Evolutionary conservation across 2,888 invertebrate genomes (phyloP), one percentile per base, ranked within the genome.

Genomic region (Diaphora mendica): DNA sequence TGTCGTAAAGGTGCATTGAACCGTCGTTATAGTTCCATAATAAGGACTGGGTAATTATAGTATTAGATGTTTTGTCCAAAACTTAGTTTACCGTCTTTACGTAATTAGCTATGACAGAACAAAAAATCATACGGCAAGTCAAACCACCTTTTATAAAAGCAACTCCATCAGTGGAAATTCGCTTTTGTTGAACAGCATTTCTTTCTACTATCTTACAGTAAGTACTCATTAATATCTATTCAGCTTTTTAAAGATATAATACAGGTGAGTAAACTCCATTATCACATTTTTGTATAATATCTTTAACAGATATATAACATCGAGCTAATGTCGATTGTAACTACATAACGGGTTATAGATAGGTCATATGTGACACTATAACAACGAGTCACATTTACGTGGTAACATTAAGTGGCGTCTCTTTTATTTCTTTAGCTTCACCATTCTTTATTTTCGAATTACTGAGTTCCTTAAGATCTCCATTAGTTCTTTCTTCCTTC

Each of bases 321-420:
- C 75, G 69, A 78, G 71, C 62, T 74, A 59, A 51, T 73, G 65
- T 76, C 64, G 48, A 75, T 75, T 69, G 69, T 77, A 62, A 76
- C 80, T 71, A 82, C 70, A 68, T 78, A 75, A 75, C 51, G 71
- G 59, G 65, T 79, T 74, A 79, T 69, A 74, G 71, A 39, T 65
- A 71, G 26, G 59, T 72, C 66, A 77, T 73, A 42, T 71, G 72
- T 76, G 62, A 72, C 71, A 70, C 68, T 68, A 76, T 77, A 71
- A 59, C 55, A 64, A 73, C 70, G 7, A 72, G 74, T 74, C 68
- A 76, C 51, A 72, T 77, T 83, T 88, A 90, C 77, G 86, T 85
- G 70, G 82, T 82, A 68, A 91, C 91, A 78, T 86, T 94, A 59
- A 93, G 79, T n/a, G 93, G 87, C 44, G 91, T 93, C 85, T 94